Evolutionary conservation across 2,888 invertebrate genomes (phyloP), one percentile per base, ranked within the genome.

Genomic region (Halocaridina rubra): DNA sequence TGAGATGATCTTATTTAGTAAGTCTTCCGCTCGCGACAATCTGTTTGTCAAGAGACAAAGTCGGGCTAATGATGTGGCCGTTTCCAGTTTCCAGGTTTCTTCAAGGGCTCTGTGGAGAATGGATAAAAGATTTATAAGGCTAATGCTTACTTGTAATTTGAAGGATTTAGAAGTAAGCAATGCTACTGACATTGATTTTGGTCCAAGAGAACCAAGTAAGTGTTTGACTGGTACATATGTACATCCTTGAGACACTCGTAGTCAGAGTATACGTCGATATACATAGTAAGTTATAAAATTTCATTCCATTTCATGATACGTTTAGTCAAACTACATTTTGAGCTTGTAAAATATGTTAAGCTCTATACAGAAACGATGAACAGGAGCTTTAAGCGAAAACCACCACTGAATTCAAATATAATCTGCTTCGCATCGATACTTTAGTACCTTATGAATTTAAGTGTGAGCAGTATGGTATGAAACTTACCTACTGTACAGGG

Each of bases 1-100:
- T n/a, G n/a, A 19, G 0, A 81, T 81, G 33, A 87, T 75, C 13
- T 33, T 61, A 27, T 46, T 59, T 39, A 87, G 77, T 24, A 84
- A 39, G 7, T 72, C 27, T 7, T 72, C 53, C 0, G 87, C 87
- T 29, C 85, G 71, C 7, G 33, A 53, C 57, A 87, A 61, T 22
- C 76, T 27, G 7, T 80, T 85, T 22, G 74, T 81, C 67, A 78
- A 33, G 39, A 87, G 64, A 71, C 80, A 84, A 13, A 84, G 75
- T 53, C 81, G 80, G 19, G 84, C 87, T 7, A 87, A 81, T 61
- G 84, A 71, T 24, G 77, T 80, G 19, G 84, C 87, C 27, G 84
- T 84, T 33, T 84, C 87, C 0, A 81, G 33, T 24, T 85, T 81
- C 87, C 87, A 87, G 5, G 46, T 57, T 13, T 74, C 46, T 16